phyloP scores from a whole-genome alignment of 2,888 invertebrate species.

The Enchytraeus crypticus region DNA sequence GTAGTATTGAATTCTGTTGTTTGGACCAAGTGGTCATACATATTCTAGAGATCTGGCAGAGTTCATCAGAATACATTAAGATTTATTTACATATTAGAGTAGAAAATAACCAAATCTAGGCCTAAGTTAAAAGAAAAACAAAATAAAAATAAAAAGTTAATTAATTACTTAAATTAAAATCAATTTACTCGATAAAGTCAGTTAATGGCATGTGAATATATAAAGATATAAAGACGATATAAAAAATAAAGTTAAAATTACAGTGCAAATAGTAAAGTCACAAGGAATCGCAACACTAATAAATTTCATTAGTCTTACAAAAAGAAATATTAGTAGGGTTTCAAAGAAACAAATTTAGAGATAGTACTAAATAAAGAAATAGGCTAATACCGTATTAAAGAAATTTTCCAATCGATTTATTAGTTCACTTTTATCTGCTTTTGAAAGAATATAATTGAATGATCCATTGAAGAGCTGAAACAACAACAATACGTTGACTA shows the following conservation, averaged over 20 bases:
- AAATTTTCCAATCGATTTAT: constrained; percentile 68
- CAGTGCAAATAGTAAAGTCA: too few species aligned
- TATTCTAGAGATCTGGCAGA: not conserved
- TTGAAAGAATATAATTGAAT: constrained; percentile 59
- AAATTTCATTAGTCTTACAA: too few species aligned
- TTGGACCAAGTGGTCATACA: not conserved
- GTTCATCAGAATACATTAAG: not conserved
- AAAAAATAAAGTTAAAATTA: too few species aligned
- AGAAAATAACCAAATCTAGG: not conserved
- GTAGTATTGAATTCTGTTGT: not conserved
- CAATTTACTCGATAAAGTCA: not conserved
- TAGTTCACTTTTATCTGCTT: constrained; percentile 53
- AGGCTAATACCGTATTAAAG: constrained; percentile 54
- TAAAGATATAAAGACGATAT: too few species aligned
- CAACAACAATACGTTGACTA: too few species aligned
- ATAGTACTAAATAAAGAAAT: too few species aligned
- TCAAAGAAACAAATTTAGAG: too few species aligned
- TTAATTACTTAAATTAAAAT: not conserved
- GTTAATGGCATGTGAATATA: too few species aligned
- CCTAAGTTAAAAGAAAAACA: not conserved
- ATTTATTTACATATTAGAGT: not conserved
- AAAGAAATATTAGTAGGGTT: too few species aligned
- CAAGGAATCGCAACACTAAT: too few species aligned
- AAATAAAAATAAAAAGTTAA: not conserved
- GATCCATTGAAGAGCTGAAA: constrained; percentile 67